Conservation (phyloP, 2,888 invertebrate genomes). For the Cephonodes hylas region DNA sequence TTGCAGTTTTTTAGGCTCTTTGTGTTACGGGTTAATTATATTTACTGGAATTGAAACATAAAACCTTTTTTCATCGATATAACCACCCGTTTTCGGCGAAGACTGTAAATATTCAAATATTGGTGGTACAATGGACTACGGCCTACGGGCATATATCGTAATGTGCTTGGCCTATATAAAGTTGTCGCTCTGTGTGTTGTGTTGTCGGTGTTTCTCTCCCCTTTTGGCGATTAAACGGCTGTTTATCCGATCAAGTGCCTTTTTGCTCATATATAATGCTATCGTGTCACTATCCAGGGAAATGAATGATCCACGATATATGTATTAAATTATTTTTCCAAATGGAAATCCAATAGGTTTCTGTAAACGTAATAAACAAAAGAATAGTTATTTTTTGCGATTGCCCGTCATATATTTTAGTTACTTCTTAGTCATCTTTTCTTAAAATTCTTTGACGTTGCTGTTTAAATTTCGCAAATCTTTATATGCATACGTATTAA, state of each 20-base stretch:
- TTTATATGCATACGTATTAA: too few relatives aligned
- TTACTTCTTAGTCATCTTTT: too few relatives aligned
- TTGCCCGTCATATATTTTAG: too few relatives aligned
- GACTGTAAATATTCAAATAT: not conserved
- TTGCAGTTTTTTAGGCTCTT: not conserved
- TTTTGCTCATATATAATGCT: constrained; percentile 25
- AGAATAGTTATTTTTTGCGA: too few relatives aligned
- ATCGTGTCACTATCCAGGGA: not conserved
- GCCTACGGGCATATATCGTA: constrained; percentile 26
- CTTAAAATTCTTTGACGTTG: too few relatives aligned
- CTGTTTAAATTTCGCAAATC: too few relatives aligned
- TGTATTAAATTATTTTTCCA: not conserved
- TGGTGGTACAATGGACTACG: not conserved
- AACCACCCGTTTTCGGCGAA: too few relatives aligned
- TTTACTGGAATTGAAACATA: too few relatives aligned
- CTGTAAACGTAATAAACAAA: too few relatives aligned
- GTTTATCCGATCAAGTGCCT: constrained; percentile 26
- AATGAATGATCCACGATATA: not conserved
- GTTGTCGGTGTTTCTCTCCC: constrained; percentile 21
- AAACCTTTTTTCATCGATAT: not conserved
- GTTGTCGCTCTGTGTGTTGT: constrained; percentile 6
- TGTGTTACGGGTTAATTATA: not conserved
- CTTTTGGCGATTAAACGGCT: constrained; percentile 27
- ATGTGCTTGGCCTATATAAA: constrained; percentile 2
- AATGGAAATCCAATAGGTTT: too few relatives aligned